Conservation (phyloP, 2,888 invertebrate genomes). For the Drosophila lutescens region DNA sequence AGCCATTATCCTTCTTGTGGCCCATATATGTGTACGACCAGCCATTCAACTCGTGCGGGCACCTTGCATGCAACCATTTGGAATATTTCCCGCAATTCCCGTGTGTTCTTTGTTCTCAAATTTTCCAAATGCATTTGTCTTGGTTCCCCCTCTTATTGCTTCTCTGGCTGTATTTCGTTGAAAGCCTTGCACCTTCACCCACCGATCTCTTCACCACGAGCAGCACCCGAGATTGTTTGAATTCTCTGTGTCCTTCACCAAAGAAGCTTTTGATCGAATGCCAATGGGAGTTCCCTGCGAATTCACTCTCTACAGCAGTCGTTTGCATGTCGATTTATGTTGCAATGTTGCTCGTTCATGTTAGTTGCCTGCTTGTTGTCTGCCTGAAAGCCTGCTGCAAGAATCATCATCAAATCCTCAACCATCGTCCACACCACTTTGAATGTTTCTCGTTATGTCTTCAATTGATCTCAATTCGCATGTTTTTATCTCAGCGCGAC, state of each 20-base stretch:
- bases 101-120: conserved; percentile 54
- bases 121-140: conserved; percentile 49
- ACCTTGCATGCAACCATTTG: conserved; percentile 64
- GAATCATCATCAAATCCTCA: conserved; percentile 50
- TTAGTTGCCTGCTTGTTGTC: conserved; percentile 71
- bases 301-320: conserved; percentile 25
- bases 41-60: conserved; percentile 46
- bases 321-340: conserved; percentile 41
- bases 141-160: conserved; percentile 49
- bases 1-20: conserved; percentile 54
- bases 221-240: conserved; percentile 40
- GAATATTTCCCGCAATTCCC: conserved; percentile 56
- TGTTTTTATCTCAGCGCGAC: conserved; percentile 43
- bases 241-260: conserved; percentile 45
- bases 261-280: conserved; percentile 43
- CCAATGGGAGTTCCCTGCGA: conserved; percentile 14
- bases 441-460: conserved; percentile 58
- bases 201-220: conserved; percentile 53
- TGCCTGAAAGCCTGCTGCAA: conserved; percentile 73
- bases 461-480: conserved; percentile 57
- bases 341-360: conserved; percentile 55
- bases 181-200: conserved; percentile 58
- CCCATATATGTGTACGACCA: conserved; percentile 46
- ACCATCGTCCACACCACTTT: conserved; percentile 49
- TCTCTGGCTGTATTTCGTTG: conserved; percentile 57